These are phyloP conservation scores for Pteruthius melanotis DNA, from an alignment of 2,113 vertebrate genomes.

Conservation along the genomic window DNA sequence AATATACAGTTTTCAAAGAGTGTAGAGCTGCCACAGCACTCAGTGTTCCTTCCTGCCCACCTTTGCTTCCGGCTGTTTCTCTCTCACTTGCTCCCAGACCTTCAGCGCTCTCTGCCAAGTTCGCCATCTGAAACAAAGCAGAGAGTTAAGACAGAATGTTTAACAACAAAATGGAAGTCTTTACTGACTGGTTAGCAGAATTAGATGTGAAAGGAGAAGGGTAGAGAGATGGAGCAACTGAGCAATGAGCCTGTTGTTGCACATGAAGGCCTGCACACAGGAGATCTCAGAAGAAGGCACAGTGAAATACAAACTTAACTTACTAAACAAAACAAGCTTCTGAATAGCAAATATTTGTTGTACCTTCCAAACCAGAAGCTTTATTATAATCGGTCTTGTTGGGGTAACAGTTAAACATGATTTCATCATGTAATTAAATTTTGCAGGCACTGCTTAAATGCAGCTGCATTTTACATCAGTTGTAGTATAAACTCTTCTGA, in stretches of 20 bases:
- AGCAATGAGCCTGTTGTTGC: neutral
- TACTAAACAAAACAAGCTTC: neutral
- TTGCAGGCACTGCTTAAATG: neutral
- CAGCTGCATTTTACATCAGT: neutral
- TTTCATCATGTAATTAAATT: neutral
- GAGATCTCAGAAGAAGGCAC: neutral
- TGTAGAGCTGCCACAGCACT: neutral
- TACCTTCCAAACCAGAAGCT: neutral
- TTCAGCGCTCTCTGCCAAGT: conserved; percentile 9
- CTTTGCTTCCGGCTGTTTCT: conserved; percentile 44
- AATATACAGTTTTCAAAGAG: neutral
- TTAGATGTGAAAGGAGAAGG: neutral
- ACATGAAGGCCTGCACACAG: neutral
- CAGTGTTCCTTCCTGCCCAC: neutral
- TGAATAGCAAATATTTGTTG: neutral
- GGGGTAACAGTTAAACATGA: neutral
- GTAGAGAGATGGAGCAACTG: neutral
- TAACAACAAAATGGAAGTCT: neutral
- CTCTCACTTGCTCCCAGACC: neutral
- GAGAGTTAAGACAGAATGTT: neutral
- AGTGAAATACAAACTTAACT: neutral
- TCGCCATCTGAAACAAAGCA: conserved; percentile 11
- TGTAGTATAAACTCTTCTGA: neutral
- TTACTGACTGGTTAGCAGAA: neutral
- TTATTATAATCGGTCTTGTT: neutral